Evolutionary conservation across 2,113 vertebrate species (phyloP).

Genomic region (Xenopus borealis): DNA sequence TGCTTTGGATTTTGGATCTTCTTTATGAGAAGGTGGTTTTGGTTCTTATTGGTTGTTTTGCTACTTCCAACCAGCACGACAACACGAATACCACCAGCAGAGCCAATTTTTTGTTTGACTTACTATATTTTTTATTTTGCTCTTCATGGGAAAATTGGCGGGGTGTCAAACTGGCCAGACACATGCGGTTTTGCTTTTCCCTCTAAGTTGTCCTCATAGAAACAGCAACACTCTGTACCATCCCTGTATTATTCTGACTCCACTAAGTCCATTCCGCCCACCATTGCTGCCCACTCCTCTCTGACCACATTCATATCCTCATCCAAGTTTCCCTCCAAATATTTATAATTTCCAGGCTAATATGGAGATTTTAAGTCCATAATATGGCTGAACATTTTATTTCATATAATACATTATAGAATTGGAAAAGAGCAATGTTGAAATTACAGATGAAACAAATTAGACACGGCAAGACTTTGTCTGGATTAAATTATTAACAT

Average conservation of each 20-base stretch:
- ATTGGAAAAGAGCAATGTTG: too few relatives aligned
- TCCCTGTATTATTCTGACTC: too few relatives aligned
- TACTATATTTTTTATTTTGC: conserved; percentile 3
- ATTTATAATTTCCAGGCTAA: too few relatives aligned
- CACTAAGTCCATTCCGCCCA: not conserved
- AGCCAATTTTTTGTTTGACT: not conserved
- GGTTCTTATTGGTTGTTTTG: not conserved
- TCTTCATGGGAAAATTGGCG: not conserved
- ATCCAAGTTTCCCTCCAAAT: too few relatives aligned
- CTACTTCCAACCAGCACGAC: not conserved
- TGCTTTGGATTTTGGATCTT: not conserved
- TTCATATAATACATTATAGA: too few relatives aligned
- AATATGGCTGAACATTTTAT: too few relatives aligned
- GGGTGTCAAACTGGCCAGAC: not conserved
- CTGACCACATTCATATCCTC: too few relatives aligned
- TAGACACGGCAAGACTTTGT: too few relatives aligned
- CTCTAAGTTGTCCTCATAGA: not conserved
- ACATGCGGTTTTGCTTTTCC: not conserved
- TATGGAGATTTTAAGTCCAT: too few relatives aligned
- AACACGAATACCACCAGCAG: not conserved
- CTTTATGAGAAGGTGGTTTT: not conserved
- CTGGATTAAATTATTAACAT: too few relatives aligned
- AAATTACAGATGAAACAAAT: too few relatives aligned
- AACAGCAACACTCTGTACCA: not conserved
- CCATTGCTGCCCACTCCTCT: too few relatives aligned